phyloP scores from a whole-genome alignment of 2,113 vertebrate genomes.

The Mustelus asterias region DNA sequence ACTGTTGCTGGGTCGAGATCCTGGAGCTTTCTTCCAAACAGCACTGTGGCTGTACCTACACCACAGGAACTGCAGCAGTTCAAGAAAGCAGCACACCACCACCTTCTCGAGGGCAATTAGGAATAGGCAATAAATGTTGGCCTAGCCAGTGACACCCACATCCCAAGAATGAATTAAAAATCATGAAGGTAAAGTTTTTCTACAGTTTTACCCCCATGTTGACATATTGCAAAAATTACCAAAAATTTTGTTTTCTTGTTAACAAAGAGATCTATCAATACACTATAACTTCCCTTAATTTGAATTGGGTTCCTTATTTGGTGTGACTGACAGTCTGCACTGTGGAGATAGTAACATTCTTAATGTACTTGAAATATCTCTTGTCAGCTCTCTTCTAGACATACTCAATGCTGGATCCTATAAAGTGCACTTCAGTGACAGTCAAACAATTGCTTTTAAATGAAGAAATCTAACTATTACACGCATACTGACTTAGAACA shows the following conservation, averaged over 20 bases:
- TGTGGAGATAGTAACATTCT: not conserved
- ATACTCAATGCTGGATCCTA: not conserved
- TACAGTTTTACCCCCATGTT: not conserved
- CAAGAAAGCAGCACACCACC: too few relatives aligned
- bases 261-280: not conserved
- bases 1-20: too few relatives aligned
- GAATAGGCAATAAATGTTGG: too few relatives aligned
- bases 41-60: too few relatives aligned
- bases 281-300: not conserved
- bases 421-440: not conserved
- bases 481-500: not conserved
- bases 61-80: too few relatives aligned
- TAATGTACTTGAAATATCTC: not conserved
- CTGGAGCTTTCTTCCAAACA: too few relatives aligned
- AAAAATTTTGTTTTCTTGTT: not conserved
- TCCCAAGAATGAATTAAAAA: too few relatives aligned
- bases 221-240: not conserved
- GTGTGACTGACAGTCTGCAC: not conserved
- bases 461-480: not conserved
- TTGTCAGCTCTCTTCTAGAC: not conserved
- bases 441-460: constrained; percentile 27
- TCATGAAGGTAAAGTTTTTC: not conserved
- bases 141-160: too few relatives aligned
- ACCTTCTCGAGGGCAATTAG: too few relatives aligned
- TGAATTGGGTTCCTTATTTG: not conserved